Conservation (phyloP, 2,797 vertebrate species). For the Siniperca undulata region DNA sequence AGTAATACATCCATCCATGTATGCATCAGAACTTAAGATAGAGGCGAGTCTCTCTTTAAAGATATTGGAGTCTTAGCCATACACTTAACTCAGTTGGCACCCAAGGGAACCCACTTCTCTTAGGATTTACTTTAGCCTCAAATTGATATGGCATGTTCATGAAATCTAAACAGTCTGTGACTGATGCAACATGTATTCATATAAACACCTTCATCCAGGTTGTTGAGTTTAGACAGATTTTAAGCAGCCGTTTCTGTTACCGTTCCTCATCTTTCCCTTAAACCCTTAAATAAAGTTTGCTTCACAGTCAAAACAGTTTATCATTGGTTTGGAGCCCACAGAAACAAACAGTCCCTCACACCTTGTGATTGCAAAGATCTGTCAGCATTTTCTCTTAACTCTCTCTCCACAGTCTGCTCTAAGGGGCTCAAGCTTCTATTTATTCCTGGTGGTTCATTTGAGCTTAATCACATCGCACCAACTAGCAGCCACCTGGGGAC, state of each 20-base stretch:
- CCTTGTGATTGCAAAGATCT: constrained; percentile 59
- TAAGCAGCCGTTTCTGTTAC: constrained; percentile 5
- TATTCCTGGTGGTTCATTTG: constrained; percentile 78
- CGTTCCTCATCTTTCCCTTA: constrained; percentile 1
- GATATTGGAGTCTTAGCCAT: constrained; percentile 23
- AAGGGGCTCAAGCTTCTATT: constrained; percentile 64
- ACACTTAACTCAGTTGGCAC: constrained; percentile 1
- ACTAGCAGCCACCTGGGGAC: constrained; percentile 73
- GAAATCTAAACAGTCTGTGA: constrained; percentile 11
- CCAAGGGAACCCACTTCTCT: not conserved
- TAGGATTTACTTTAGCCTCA: constrained; percentile 4
- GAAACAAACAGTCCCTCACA: constrained; percentile 52
- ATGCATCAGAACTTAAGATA: not conserved
- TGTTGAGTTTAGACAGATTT: constrained; percentile 41
- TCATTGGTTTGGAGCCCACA: constrained; percentile 21
- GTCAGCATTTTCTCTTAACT: constrained; percentile 45
- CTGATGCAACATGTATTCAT: constrained; percentile 28
- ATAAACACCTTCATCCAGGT: constrained; percentile 25
- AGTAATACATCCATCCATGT: not conserved
- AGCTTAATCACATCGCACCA: constrained; percentile 78
- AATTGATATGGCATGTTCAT: constrained; percentile 11
- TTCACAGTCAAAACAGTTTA: constrained; percentile 32
- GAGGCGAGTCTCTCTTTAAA: constrained; percentile 15
- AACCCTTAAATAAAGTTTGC: no score
- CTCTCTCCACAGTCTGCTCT: constrained; percentile 27